phyloP scores from a whole-genome alignment of 35 echinoderm and acorn worm genomes.

The Apostichopus parvimensis region DNA sequence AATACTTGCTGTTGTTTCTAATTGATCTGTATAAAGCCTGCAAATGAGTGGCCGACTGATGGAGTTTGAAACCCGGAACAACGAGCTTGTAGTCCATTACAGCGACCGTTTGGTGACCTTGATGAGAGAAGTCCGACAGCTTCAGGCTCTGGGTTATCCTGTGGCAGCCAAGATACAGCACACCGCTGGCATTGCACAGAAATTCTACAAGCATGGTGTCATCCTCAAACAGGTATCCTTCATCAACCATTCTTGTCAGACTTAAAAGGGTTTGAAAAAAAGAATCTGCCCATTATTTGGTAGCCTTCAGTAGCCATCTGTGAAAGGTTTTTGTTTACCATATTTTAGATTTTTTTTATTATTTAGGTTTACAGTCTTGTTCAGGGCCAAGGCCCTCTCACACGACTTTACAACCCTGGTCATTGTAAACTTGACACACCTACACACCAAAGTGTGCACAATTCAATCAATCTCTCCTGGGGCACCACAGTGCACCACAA shows the following conservation, averaged over 20 bases:
- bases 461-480: no score
- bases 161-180: constrained; percentile 98
- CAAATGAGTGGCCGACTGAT: constrained; percentile 96
- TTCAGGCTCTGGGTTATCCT: constrained; percentile 89
- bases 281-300: background rate
- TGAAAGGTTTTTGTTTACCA: no score
- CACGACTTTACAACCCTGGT: no score
- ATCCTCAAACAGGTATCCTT: constrained; percentile 91
- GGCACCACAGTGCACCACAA: no score
- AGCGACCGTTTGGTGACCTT: constrained; percentile 93
- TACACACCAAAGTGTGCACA: no score
- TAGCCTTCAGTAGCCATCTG: background rate
- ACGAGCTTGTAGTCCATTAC: constrained; percentile 90
- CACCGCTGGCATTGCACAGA: constrained; percentile 88
- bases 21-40: constrained; percentile 54
- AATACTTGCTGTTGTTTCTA: no score
- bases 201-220: constrained; percentile 99
- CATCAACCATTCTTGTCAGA: background rate
- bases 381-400: no score
- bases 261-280: background rate
- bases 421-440: no score
- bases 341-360: no score
- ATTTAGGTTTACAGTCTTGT: no score
- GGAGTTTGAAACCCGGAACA: constrained; percentile 94
- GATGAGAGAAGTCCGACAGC: constrained; percentile 93